Conservation (phyloP, 1,140 invertebrate species). For the Heterodera carotae region DNA sequence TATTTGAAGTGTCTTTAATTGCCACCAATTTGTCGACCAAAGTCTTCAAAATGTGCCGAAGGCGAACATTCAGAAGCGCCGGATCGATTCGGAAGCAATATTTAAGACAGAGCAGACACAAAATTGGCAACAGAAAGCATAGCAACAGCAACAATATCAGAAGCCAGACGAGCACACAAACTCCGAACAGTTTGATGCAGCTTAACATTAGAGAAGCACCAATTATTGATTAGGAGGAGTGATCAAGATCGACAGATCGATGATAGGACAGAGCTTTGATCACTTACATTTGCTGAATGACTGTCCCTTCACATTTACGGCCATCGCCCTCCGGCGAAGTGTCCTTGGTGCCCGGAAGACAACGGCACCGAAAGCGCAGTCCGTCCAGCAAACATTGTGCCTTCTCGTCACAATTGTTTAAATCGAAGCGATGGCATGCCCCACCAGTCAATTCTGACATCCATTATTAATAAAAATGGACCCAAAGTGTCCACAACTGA, state of each 20-base stretch:
- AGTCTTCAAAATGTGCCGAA: neutral
- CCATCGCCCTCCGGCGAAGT: slow-evolving; percentile 26
- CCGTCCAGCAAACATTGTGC: slow-evolving; percentile 45
- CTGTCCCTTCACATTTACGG: slow-evolving; percentile 24
- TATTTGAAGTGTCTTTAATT: neutral
- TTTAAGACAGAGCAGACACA: slow-evolving; percentile 20
- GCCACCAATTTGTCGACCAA: neutral
- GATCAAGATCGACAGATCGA: too few relatives aligned
- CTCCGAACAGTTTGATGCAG: slow-evolving; percentile 46
- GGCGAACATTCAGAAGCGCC: neutral
- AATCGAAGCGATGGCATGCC: slow-evolving; percentile 41
- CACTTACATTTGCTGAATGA: slow-evolving; percentile 29
- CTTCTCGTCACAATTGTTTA: slow-evolving; percentile 54
- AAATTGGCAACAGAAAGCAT: slow-evolving; percentile 28
- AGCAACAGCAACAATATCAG: slow-evolving; percentile 46
- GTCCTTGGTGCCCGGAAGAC: slow-evolving; percentile 47
- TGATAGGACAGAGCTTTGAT: too few relatives aligned
- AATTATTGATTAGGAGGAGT: neutral
- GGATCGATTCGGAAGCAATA: slow-evolving; percentile 19
- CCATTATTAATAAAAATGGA: slow-evolving; percentile 11
- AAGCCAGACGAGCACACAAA: slow-evolving; percentile 54
- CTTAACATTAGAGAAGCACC: slow-evolving; percentile 29
- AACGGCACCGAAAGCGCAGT: slow-evolving; percentile 47
- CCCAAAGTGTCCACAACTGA: slow-evolving; percentile 14
- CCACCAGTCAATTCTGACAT: slow-evolving; percentile 36